These are phyloP conservation scores for Anarhynchus alexandrinus DNA, from an alignment of 2,113 vertebrate species.

Conservation along the genomic window DNA sequence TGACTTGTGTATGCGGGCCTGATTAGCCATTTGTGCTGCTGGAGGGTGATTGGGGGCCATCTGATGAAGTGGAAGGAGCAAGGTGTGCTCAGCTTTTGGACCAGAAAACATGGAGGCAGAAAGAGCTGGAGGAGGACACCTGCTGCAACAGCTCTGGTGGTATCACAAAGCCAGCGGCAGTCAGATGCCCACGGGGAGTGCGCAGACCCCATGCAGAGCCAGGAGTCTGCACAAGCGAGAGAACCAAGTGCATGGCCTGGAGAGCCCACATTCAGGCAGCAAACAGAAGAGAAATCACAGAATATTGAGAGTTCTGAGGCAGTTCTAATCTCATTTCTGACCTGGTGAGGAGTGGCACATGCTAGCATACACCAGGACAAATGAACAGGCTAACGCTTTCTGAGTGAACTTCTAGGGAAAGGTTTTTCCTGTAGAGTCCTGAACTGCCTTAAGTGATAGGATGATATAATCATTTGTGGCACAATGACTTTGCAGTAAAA, in stretches of 20 bases:
- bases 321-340: neutral
- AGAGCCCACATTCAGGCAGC: neutral
- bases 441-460: neutral
- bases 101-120: neutral
- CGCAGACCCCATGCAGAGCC: neutral
- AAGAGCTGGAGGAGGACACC: neutral
- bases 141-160: neutral
- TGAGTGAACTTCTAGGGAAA: neutral
- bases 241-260: fast-evolving
- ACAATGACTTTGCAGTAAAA: neutral
- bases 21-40: neutral
- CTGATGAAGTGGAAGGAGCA: neutral
- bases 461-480: neutral
- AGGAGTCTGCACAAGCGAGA: neutral
- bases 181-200: neutral
- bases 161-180: neutral
- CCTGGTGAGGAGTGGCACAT: neutral
- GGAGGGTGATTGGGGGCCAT: neutral
- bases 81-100: neutral
- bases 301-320: neutral
- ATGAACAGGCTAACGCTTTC: neutral
- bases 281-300: neutral
- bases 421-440: neutral
- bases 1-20: neutral
- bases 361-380: neutral